Evolutionary conservation across 2,888 invertebrate species (phyloP).

Genomic region (Eulithis testata): DNA sequence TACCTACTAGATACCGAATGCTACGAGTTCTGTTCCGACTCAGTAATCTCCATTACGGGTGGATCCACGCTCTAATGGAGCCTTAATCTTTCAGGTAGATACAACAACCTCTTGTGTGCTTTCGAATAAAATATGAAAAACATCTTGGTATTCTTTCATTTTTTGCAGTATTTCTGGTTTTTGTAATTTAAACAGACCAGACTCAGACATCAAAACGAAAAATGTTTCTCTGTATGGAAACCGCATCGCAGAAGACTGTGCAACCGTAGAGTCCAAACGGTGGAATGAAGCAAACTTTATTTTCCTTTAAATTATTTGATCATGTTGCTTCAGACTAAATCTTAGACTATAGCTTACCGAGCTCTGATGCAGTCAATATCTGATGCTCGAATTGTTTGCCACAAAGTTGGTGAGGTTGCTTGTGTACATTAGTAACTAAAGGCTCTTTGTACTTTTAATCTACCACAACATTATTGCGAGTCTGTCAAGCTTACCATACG

Average conservation of each 20-base stretch:
- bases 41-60: conserved; percentile 30
- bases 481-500: conserved; percentile 30
- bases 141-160: background rate
- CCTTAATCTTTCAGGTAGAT: conserved; percentile 11
- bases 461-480: conserved; percentile 35
- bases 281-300: too few relatives aligned
- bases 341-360: too few relatives aligned
- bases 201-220: background rate
- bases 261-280: too few relatives aligned
- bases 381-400: too few relatives aligned
- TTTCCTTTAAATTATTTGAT: too few relatives aligned
- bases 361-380: too few relatives aligned
- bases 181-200: too few relatives aligned
- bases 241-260: too few relatives aligned
- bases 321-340: too few relatives aligned
- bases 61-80: conserved; percentile 18
- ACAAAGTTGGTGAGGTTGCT: background rate
- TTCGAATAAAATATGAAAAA: background rate
- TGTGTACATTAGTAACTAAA: conserved; percentile 6
- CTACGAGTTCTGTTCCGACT: conserved; percentile 33
- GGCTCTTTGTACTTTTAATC: conserved; percentile 27
- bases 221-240: too few relatives aligned
- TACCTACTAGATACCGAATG: conserved; percentile 39
- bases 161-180: background rate
- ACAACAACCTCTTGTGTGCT: background rate